Conservation (phyloP, 92 coral and sea anemone genomes). For the Siderastrea radians region DNA sequence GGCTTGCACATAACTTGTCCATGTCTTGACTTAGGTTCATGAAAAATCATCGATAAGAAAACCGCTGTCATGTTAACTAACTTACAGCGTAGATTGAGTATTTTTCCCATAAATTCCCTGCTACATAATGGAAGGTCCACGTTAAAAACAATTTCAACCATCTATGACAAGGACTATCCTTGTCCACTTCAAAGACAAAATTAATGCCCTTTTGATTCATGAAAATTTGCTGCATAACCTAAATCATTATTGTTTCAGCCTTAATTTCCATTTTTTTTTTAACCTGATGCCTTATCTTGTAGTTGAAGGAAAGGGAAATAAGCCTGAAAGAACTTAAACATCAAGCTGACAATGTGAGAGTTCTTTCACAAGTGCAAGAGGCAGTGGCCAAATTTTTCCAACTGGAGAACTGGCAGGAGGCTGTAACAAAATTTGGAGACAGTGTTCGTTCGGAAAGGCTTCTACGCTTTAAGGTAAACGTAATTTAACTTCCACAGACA, state of each 20-base stretch:
- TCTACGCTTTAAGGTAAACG: slow-evolving; percentile 37
- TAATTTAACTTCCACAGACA: no score
- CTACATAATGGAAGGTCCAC: no score
- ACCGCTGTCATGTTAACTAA: no score
- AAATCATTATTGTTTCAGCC: neutral
- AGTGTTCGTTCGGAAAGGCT: slow-evolving; percentile 23
- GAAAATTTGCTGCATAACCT: neutral
- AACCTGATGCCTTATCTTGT: neutral
- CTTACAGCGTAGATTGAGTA: no score
- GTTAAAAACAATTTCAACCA: no score
- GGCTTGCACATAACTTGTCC: no score
- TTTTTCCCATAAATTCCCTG: no score
- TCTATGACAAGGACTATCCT: no score
- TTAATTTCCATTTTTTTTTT: neutral
- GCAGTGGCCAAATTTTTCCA: slow-evolving; percentile 21
- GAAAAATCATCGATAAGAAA: no score
- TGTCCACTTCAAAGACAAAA: no score
- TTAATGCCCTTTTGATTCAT: no score
- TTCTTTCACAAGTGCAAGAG: slow-evolving; percentile 10
- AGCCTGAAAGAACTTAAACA: slow-evolving; percentile 19
- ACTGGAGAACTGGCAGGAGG: slow-evolving; percentile 37
- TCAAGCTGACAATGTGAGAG: slow-evolving; percentile 5
- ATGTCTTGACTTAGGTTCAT: no score
- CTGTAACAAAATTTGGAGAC: slow-evolving; percentile 19
- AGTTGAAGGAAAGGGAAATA: slow-evolving; percentile 14